A percentile compares a stretch with the other conserved stretches of the same genome.
Conservation (phyloP, 2,797 vertebrate genomes). For the Falco naumanni region DNA sequence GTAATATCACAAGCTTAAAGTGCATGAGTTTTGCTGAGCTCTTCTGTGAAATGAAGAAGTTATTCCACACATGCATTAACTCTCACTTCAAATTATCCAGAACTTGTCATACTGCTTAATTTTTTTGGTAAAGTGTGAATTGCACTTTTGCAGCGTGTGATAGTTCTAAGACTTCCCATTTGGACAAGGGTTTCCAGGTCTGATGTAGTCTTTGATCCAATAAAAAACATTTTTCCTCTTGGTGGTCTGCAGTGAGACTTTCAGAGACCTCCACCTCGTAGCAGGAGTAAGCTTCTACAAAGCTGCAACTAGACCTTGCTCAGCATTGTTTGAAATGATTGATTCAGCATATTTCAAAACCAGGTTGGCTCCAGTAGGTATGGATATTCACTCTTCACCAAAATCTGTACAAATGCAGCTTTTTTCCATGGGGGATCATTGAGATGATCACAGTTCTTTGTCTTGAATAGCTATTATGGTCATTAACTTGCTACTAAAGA, state of each 20-base stretch:
- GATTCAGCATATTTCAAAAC: neutral
- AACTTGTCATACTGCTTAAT: neutral
- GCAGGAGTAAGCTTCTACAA: neutral
- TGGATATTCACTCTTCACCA: neutral
- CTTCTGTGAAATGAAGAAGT: neutral
- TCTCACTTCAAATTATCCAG: neutral
- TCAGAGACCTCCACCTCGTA: neutral
- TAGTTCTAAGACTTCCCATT: neutral
- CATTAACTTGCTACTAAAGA: neutral
- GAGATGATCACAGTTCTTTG: neutral
- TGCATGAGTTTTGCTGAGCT: neutral
- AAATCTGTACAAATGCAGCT: neutral
- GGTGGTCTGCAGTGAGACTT: neutral
- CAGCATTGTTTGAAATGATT: neutral
- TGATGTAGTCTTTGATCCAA: neutral
- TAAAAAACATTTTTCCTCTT: neutral
- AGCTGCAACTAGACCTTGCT: neutral
- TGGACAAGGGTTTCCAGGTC: neutral
- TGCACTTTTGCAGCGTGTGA: neutral
- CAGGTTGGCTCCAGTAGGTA: neutral
- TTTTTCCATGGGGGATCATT: neutral
- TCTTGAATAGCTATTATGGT: neutral
- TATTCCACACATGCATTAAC: neutral
- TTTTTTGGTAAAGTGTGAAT: neutral
- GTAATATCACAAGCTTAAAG: neutral